Conservation (phyloP, 1,140 invertebrate species). For the Drosophila busckii region DNA sequence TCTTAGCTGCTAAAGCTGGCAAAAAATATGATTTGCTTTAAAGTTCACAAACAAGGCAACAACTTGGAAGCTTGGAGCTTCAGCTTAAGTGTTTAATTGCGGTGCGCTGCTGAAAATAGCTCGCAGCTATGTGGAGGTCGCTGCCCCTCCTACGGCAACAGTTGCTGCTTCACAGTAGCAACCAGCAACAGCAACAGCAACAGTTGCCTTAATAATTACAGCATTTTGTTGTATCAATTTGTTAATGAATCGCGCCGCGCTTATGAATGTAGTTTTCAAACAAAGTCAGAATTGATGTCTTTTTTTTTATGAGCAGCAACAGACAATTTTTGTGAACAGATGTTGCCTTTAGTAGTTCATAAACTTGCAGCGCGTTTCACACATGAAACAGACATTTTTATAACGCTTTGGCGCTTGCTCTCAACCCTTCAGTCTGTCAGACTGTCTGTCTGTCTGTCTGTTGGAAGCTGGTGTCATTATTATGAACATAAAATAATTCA, state of each 20-base stretch:
- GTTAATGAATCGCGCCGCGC: slow-evolving; percentile 53
- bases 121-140: slow-evolving; percentile 51
- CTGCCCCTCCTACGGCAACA: slow-evolving; percentile 5
- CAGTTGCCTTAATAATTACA: slow-evolving; percentile 64
- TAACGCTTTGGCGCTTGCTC: slow-evolving; percentile 60
- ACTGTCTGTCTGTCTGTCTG: slow-evolving; percentile 5
- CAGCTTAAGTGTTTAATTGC: slow-evolving; percentile 68
- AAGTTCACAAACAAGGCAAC: slow-evolving; percentile 25
- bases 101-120: slow-evolving; percentile 69
- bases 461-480: slow-evolving; percentile 66
- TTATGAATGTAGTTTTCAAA: slow-evolving; percentile 55
- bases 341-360: slow-evolving; percentile 57
- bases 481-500: slow-evolving; percentile 74
- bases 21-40: slow-evolving; percentile 1
- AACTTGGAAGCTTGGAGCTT: slow-evolving; percentile 27
- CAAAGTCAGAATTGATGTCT: slow-evolving; percentile 70
- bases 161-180: no score
- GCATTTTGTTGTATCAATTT: slow-evolving; percentile 75
- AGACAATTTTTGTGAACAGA: slow-evolving; percentile 44
- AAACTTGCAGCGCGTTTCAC: slow-evolving; percentile 51
- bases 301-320: slow-evolving; percentile 47
- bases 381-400: slow-evolving; percentile 57
- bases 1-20: slow-evolving; percentile 1
- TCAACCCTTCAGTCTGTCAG: slow-evolving; percentile 4
- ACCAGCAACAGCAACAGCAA: no score